A percentile compares a stretch with the other conserved stretches of the same genome.
Evolutionary conservation across 2,888 invertebrate genomes (phyloP).

Genomic region (Polydrusus tereticollis): DNA sequence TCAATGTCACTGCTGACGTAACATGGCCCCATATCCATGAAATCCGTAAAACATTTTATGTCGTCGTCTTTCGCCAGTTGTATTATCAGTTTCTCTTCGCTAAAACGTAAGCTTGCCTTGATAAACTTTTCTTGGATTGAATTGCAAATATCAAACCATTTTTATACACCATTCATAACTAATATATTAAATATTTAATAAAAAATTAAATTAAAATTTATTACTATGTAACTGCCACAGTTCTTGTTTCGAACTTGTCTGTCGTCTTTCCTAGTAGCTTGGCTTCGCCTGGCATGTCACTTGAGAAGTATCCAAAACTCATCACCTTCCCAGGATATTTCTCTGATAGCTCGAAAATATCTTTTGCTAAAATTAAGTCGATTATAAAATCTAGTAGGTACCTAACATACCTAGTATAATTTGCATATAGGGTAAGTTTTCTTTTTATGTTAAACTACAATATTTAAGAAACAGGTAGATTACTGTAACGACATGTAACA

Average conservation of each 20-base stretch:
- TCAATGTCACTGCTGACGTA: slow-evolving; percentile 78
- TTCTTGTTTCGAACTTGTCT: slow-evolving; percentile 72
- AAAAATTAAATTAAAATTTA: slow-evolving; percentile 42
- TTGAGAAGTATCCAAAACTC: slow-evolving; percentile 79
- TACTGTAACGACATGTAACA: too few relatives aligned
- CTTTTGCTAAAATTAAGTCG: slow-evolving; percentile 66
- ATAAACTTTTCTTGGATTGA: too few relatives aligned
- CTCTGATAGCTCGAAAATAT: slow-evolving; percentile 71
- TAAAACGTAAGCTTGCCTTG: slow-evolving; percentile 59
- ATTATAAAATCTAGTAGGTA: too few relatives aligned
- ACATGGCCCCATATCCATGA: slow-evolving; percentile 76
- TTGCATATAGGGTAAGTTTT: too few relatives aligned
- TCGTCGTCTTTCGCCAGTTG: slow-evolving; percentile 76
- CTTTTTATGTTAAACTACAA: too few relatives aligned
- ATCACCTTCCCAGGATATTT: slow-evolving; percentile 71
- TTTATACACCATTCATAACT: not conserved
- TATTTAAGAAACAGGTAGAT: too few relatives aligned
- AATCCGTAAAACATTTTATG: slow-evolving; percentile 74
- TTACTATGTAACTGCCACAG: slow-evolving; percentile 71
- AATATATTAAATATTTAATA: too few relatives aligned
- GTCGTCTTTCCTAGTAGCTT: slow-evolving; percentile 75
- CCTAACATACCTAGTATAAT: too few relatives aligned
- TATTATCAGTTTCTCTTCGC: slow-evolving; percentile 77
- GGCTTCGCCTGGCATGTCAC: slow-evolving; percentile 72
- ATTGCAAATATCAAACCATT: not conserved